Base-by-base conservation (phyloP, 2,888 invertebrate genomes). In the Catocala nupta region DNA sequence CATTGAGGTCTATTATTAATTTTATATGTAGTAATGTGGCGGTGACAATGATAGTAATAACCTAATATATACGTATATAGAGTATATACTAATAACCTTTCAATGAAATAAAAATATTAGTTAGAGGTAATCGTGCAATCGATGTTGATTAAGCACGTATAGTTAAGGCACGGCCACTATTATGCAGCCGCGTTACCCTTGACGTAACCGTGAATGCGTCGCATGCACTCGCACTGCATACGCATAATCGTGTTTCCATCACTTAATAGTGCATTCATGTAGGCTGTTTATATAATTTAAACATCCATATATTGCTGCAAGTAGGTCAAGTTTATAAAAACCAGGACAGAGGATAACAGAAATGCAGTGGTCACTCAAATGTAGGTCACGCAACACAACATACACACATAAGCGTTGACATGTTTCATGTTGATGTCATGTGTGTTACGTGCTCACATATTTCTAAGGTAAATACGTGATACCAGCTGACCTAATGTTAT, bases 331-430 rank as follows among this genome's bases (percentile, higher is more conserved):
- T 91, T 92, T 90, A 89, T 81, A 79, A 81, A 87, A 90, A 87
- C 87, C 88, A 90, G 92, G 89, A 83, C 92, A 89, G 92, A 92
- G 92, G 92, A 93, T 90, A 92, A 91, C 86, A 89, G 82, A 89
- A 83, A 83, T 88, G 88, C 88, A 89, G 83, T 89, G 87, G 89
- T 86, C 86, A 86, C 81, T 82, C 82, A 79, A 70, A 84, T 82
- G 82, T 85, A 86, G 89, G 88, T 90, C 89, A 85, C 81, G 69
- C 71, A 67, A 73, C 65, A 42, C 55, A 65, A 63, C 69, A 68
- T 55, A 60, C 56, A 63, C 61, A 66, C 6, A 55, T 34, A 36
- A 64, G 58, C 62, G 65, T 67, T 53, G 54, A 57, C 47, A 49
- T 58, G 53, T 50, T 52, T 58, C 48, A 67, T 64, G 63, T 52